Evolutionary conservation across 2,888 invertebrate genomes (phyloP).

Genomic region (Drosophila buzzatii): DNA sequence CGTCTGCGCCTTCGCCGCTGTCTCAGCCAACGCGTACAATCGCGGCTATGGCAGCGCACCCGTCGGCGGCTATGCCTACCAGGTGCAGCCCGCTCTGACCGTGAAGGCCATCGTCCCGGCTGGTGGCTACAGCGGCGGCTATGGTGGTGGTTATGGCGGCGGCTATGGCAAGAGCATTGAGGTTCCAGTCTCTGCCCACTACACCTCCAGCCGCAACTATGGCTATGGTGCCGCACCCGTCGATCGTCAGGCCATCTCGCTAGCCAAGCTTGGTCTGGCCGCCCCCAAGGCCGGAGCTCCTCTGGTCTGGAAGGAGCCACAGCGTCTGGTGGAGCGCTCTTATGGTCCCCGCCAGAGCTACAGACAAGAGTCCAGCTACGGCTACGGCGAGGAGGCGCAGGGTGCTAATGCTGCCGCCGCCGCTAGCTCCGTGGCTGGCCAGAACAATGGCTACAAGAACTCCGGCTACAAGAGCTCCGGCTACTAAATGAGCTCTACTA

Average conservation of each 20-base stretch:
- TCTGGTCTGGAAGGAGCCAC: constrained; percentile 49
- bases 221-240: constrained; percentile 61
- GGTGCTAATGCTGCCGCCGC: constrained; percentile 73
- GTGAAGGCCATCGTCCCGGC: constrained; percentile 61
- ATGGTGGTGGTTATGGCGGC: constrained; percentile 43
- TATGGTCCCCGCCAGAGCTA: constrained; percentile 49
- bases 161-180: constrained; percentile 44
- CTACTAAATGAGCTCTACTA: constrained; percentile 38
- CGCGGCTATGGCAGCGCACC: constrained; percentile 47
- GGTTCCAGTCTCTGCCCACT: constrained; percentile 52
- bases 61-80: constrained; percentile 64
- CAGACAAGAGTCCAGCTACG: constrained; percentile 28
- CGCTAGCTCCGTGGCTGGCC: constrained; percentile 59
- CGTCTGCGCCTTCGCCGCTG: constrained; percentile 67
- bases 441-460: constrained; percentile 15
- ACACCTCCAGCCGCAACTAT: constrained; percentile 27
- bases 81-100: constrained; percentile 71
- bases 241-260: constrained; percentile 58
- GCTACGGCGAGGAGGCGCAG: constrained; percentile 48
- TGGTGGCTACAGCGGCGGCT: constrained; percentile 52
- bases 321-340: constrained; percentile 28
- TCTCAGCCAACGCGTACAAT: constrained; percentile 52
- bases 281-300: constrained; percentile 63
- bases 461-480: constrained; percentile 29
- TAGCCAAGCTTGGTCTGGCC: constrained; percentile 66